These are phyloP conservation scores for Hydrochoerus hydrochaeris DNA, from an alignment of 2,113 vertebrate genomes.

Conservation along the genomic window DNA sequence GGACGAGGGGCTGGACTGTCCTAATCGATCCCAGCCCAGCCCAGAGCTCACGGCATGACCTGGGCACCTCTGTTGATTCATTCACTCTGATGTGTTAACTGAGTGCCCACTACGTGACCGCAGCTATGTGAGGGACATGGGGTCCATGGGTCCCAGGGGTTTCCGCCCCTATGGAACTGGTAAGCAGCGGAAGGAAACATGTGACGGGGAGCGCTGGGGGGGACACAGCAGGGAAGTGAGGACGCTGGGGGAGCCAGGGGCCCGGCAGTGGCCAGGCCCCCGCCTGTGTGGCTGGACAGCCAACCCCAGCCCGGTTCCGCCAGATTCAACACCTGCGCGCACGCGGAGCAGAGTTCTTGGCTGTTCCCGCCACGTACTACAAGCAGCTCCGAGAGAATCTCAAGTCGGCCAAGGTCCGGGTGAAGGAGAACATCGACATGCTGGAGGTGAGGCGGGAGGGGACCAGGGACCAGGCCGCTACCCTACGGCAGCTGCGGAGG, in stretches of 20 bases:
- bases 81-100: not conserved
- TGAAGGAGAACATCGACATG: slow-evolving; percentile 91
- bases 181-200: not conserved
- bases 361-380: slow-evolving; percentile 93
- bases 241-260: not conserved
- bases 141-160: not conserved
- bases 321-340: slow-evolving; percentile 94
- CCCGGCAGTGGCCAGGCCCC: not conserved
- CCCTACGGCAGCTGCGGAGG: not conserved
- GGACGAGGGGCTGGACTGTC: not conserved
- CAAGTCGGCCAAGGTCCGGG: slow-evolving; percentile 91
- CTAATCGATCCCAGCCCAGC: not conserved
- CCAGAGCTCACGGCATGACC: not conserved
- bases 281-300: not conserved
- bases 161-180: not conserved
- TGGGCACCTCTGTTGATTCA: not conserved
- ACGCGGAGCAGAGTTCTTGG: slow-evolving; percentile 95
- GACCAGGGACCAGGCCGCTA: fast-evolving
- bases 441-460: slow-evolving; percentile 88
- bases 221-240: too few species aligned
- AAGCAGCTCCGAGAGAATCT: slow-evolving; percentile 90
- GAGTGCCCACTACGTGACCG: not conserved
- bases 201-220: not conserved
- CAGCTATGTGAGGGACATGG: not conserved
- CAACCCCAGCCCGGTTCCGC: not conserved